A percentile compares a stretch with the other conserved stretches of the same genome.
phyloP scores from a whole-genome alignment of 23 tunicate genomes.

The Oikopleura dioica region DNA sequence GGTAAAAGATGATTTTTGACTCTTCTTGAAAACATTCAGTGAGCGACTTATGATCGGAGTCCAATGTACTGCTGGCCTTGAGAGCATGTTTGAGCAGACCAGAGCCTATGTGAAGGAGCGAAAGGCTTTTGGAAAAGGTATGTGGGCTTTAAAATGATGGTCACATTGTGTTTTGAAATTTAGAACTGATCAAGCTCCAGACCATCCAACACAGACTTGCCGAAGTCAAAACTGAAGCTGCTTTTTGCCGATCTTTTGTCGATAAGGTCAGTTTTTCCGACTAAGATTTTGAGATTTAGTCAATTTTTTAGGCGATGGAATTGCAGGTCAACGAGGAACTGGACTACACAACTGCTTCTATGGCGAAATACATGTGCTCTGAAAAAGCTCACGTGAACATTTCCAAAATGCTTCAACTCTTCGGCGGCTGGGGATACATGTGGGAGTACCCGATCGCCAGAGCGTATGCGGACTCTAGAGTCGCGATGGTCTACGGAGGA shows the following conservation, averaged over 20 bases:
- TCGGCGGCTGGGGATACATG: constrained; percentile 97
- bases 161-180: no score
- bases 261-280: constrained; percentile 12
- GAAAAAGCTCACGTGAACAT: constrained; percentile 17
- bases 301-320: no score
- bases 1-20: constrained; percentile 29
- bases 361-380: constrained; percentile 83
- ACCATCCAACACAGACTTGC: constrained; percentile 85
- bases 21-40: no score
- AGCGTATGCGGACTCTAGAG: constrained; percentile 76
- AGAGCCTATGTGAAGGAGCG: constrained; percentile 85
- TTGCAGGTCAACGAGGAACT: constrained; percentile 36
- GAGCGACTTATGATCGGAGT: constrained; percentile 1
- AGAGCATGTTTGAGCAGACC: neutral
- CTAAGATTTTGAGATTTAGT: no score
- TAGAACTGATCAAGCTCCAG: constrained; percentile 34
- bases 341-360: constrained; percentile 64
- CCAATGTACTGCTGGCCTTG: neutral
- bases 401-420: constrained; percentile 40
- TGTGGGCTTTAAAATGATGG: no score
- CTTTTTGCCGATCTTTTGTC: constrained; percentile 49
- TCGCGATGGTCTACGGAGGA: constrained; percentile 82
- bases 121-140: constrained; percentile 90
- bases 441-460: constrained; percentile 77
- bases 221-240: constrained; percentile 76